Conservation (phyloP, 2,888 invertebrate species). For the Lordiphosa fenestrarum region DNA sequence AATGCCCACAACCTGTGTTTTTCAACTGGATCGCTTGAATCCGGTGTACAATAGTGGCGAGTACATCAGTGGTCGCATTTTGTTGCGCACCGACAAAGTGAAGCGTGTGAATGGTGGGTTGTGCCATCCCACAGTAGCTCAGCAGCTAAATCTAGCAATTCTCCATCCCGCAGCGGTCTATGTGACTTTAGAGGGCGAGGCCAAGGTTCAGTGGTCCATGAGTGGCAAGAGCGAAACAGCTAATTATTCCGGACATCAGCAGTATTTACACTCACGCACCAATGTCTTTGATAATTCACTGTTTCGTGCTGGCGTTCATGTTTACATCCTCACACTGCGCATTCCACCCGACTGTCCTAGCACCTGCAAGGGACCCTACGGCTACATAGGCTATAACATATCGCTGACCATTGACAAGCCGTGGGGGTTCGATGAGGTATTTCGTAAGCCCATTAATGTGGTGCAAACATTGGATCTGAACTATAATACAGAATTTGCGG, state of each 20-base stretch:
- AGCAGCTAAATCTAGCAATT: conserved; percentile 3
- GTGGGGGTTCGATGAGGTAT: conserved; percentile 84
- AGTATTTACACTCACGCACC: conserved; percentile 73
- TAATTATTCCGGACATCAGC: conserved; percentile 75
- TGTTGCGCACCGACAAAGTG: conserved; percentile 71
- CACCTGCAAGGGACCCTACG: conserved; percentile 87
- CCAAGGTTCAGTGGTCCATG: conserved; percentile 77
- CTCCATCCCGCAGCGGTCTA: conserved; percentile 64
- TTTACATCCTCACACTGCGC: conserved; percentile 88
- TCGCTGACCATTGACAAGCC: conserved; percentile 89
- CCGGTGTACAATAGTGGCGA: conserved; percentile 74
- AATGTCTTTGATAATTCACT: conserved; percentile 72
- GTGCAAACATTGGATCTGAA: conserved; percentile 90
- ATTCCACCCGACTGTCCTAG: conserved; percentile 84
- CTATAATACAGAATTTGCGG: conserved; percentile 85
- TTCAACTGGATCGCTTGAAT: conserved; percentile 76
- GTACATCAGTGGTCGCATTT: conserved; percentile 72
- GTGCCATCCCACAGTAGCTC: no score
- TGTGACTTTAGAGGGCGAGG: conserved; percentile 77
- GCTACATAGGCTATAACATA: conserved; percentile 88
- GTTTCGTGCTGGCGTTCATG: conserved; percentile 80
- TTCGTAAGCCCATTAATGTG: conserved; percentile 84
- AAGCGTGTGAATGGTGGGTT: conserved; percentile 76
- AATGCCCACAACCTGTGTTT: conserved; percentile 75
- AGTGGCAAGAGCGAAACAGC: conserved; percentile 75